Evolutionary conservation across 2,888 invertebrate genomes (phyloP).

Genomic region (Helobdella robusta): DNA sequence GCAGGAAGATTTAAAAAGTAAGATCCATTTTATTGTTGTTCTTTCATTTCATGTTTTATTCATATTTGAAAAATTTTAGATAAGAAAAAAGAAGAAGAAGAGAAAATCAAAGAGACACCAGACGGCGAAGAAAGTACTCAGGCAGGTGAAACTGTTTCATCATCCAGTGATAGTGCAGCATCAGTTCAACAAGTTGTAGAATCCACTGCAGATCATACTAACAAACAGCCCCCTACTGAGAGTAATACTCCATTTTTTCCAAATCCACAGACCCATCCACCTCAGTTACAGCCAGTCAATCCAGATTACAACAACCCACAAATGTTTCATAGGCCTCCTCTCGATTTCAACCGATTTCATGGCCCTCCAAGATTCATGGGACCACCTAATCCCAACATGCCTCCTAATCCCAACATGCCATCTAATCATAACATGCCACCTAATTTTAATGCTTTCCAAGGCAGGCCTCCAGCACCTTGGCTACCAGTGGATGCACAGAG

Average conservation of each 20-base stretch:
- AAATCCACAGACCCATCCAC: no score
- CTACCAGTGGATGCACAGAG: conserved; percentile 5
- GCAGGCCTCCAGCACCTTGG: background rate
- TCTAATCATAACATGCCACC: background rate
- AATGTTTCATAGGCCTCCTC: conserved; percentile 2
- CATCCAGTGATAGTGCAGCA: no score
- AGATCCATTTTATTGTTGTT: background rate
- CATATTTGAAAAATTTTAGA: conserved; percentile 6
- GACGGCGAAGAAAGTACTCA: background rate
- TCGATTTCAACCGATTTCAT: background rate
- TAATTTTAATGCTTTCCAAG: no score
- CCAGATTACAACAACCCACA: background rate
- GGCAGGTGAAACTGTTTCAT: no score
- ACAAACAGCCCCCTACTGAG: no score
- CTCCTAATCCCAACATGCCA: background rate
- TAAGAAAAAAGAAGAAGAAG: conserved; percentile 19
- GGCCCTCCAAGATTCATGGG: background rate
- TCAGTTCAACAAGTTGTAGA: no score
- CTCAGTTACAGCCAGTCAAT: no score
- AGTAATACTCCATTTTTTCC: no score
- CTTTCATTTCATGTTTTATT: background rate
- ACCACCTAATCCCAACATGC: background rate
- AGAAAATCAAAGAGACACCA: conserved; percentile 8
- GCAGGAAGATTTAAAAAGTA: conserved; percentile 37
- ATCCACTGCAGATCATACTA: no score